Conservation (phyloP, 2,797 vertebrate species). For the Lagodon rhomboides region DNA sequence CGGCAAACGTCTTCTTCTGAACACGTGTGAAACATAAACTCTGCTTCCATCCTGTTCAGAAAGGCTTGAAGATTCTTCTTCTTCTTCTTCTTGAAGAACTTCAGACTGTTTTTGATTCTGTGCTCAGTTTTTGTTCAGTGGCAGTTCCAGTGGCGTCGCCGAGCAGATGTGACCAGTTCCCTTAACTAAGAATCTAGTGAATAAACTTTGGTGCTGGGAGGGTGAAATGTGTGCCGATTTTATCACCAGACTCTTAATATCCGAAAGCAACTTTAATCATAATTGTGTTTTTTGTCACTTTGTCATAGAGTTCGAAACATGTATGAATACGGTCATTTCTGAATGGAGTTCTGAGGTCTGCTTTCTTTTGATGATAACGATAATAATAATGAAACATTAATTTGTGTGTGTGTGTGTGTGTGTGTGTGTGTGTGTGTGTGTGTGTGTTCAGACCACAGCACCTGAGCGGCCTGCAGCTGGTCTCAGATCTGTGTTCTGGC, state of each 20-base stretch:
- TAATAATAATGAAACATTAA: no score
- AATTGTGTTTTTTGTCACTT: not conserved
- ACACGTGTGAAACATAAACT: not conserved
- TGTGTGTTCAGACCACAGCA: slow-evolving; percentile 91
- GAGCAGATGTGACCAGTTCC: not conserved
- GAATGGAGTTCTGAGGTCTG: not conserved
- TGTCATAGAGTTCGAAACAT: not conserved
- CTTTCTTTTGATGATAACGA: not conserved
- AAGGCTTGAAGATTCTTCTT: no score
- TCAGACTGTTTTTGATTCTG: accelerated
- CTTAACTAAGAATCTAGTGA: accelerated
- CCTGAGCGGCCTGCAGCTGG: slow-evolving; percentile 92
- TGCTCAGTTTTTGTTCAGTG: not conserved
- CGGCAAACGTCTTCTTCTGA: accelerated
- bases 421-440: slow-evolving; percentile 9
- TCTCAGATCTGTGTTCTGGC: slow-evolving; percentile 92
- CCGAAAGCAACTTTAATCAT: not conserved
- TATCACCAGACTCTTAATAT: accelerated
- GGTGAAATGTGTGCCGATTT: no score
- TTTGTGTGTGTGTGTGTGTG: not conserved
- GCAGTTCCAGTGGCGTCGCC: not conserved
- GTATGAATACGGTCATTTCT: not conserved
- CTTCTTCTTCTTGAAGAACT: no score
- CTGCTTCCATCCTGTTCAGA: accelerated
- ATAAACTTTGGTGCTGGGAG: not conserved